These are phyloP conservation scores for Decapterus maruadsi DNA, from an alignment of 2,797 vertebrate genomes.

Conservation along the genomic window DNA sequence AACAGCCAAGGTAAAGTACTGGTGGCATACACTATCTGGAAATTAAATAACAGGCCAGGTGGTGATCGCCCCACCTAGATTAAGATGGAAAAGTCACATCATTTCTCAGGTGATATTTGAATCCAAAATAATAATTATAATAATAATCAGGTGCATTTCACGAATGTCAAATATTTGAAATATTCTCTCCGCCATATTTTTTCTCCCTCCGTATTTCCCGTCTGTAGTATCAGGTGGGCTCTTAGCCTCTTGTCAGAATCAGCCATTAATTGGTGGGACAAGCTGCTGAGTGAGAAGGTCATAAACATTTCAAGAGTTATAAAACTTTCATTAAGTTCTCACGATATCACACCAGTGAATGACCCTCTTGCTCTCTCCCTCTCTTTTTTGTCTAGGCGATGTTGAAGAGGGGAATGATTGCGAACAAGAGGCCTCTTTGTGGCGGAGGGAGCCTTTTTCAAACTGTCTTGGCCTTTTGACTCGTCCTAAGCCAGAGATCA, in stretches of 20 bases:
- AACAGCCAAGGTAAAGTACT: slow-evolving; percentile 26
- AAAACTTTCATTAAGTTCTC: slow-evolving; percentile 93
- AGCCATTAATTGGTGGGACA: slow-evolving; percentile 85
- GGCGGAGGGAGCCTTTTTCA: slow-evolving; percentile 85
- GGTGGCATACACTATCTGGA: slow-evolving; percentile 36
- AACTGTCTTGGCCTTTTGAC: slow-evolving; percentile 90
- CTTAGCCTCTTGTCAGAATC: slow-evolving; percentile 68
- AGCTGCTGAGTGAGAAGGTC: slow-evolving; percentile 88
- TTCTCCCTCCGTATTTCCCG: background rate
- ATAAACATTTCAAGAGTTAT: slow-evolving; percentile 93
- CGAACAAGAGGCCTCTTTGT: slow-evolving; percentile 88
- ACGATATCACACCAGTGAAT: slow-evolving; percentile 88
- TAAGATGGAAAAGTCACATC: background rate
- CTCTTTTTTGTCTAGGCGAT: slow-evolving; percentile 74
- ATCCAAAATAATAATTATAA: no score
- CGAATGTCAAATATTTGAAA: slow-evolving; percentile 10
- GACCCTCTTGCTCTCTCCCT: slow-evolving; percentile 81
- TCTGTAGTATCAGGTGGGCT: slow-evolving; percentile 56
- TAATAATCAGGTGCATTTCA: no score
- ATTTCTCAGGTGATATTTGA: slow-evolving; percentile 1
- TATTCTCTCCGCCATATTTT: slow-evolving; percentile 10
- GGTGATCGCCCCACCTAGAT: slow-evolving; percentile 6
- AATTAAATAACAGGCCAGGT: slow-evolving; percentile 30
- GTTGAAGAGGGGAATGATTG: slow-evolving; percentile 78
- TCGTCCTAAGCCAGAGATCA: slow-evolving; percentile 90